Evolutionary conservation across 2,888 invertebrate species (phyloP).

Genomic region (Gryllus longicercus): DNA sequence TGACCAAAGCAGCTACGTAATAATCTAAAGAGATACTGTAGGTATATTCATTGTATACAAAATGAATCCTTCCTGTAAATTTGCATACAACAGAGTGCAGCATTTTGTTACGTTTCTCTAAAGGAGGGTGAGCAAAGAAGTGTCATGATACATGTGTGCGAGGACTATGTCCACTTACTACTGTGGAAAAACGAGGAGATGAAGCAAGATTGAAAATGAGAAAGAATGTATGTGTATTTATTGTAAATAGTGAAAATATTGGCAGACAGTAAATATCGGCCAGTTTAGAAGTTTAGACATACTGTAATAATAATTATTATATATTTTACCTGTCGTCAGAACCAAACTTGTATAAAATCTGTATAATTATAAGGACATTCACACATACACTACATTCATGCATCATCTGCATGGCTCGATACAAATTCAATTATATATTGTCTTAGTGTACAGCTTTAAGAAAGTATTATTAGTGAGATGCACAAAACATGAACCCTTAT

Average conservation of each 20-base stretch:
- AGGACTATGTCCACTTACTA: background rate
- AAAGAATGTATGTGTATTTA: slow-evolving; percentile 35
- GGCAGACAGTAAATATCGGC: slow-evolving; percentile 27
- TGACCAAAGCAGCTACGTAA: slow-evolving; percentile 30
- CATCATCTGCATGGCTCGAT: slow-evolving; percentile 34
- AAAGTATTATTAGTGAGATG: slow-evolving; percentile 34
- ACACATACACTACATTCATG: slow-evolving; percentile 30
- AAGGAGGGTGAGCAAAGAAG: background rate
- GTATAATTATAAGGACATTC: slow-evolving; percentile 23
- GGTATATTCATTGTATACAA: background rate
- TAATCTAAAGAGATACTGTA: slow-evolving; percentile 20
- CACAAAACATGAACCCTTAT: slow-evolving; percentile 29
- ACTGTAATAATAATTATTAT: slow-evolving; percentile 31
- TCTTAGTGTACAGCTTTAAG: slow-evolving; percentile 35
- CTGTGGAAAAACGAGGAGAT: background rate
- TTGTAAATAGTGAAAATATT: slow-evolving; percentile 35
- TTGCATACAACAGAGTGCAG: background rate
- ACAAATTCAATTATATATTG: slow-evolving; percentile 32
- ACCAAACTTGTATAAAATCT: slow-evolving; percentile 34
- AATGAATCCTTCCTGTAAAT: slow-evolving; percentile 19
- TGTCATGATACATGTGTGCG: background rate
- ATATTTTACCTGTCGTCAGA: slow-evolving; percentile 37
- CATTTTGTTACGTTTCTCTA: slow-evolving; percentile 4
- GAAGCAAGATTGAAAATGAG: slow-evolving; percentile 27
- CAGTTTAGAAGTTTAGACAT: slow-evolving; percentile 33